Evolutionary conservation across 2,113 vertebrate genomes (phyloP), one percentile per base, ranked within the genome.

Genomic region (Syngnathoides biaculeatus): DNA sequence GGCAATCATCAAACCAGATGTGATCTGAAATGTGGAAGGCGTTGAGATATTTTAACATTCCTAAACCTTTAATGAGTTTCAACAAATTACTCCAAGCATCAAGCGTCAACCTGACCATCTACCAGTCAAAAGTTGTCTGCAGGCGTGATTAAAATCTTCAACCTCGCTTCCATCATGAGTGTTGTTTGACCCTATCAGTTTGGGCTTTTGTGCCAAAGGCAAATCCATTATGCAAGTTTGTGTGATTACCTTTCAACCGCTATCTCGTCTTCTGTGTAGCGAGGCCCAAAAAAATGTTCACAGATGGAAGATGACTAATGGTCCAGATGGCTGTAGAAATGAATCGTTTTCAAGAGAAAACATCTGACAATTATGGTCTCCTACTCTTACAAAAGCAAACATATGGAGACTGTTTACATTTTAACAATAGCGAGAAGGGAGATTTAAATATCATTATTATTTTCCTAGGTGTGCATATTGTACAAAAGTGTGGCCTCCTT

Each of bases 191-290:
- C 30, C 79, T 85, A 84, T 86, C 80, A 76, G 76, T 76, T 68
- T 65, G 63, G 42, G 64, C 39, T 4, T 22, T 4, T 13, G 67
- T 74, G 75, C 81, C 76, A 78, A 72, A 78, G 63, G 77, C 69
- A 43, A 70, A 70, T 63, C 72, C 56, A 75, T 71, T 50, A 35
- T 81, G 78, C 30, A 52, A 81, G 83, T 85, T 86, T 80, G 82
- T 79, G 81, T 79, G 84, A 89, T 87, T 84, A 78, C 81, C 75
- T 88, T 87, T 64, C 82, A 82, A 77, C 77, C 0, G 58, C 84
- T 89, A 90, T 91, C 89, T 89, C 24, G 71, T 80, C 64, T 79
- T 61, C 78, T 89, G 69, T 93, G 91, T 90, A 85, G 89, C 72
- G 74, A 68, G 63, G 89, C 89, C 91, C n/a, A n/a, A 93, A 88